Conservation (phyloP, 2,888 invertebrate species). For the Argynnis bischoffii region DNA sequence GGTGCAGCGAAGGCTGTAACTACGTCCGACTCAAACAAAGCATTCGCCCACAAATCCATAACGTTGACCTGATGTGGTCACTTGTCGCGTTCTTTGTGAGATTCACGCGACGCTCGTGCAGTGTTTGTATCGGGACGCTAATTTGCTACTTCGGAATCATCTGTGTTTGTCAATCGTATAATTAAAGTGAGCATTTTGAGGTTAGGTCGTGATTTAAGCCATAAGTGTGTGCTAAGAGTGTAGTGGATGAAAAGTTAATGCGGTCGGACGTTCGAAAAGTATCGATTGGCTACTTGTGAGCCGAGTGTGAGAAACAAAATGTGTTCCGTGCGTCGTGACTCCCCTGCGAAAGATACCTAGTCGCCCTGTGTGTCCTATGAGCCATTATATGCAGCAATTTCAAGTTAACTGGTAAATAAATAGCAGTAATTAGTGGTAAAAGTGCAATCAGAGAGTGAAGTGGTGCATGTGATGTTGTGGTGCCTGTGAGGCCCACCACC, state of each 20-base stretch:
- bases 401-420: constrained; percentile 47
- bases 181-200: constrained; percentile 73
- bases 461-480: constrained; percentile 42
- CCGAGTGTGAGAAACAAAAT: constrained; percentile 51
- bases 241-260: constrained; percentile 38
- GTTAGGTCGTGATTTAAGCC: constrained; percentile 70
- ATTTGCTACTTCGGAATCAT: constrained; percentile 65
- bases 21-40: constrained; percentile 79
- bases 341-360: constrained; percentile 42
- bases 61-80: constrained; percentile 58
- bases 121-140: constrained; percentile 63
- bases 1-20: constrained; percentile 75
- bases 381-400: constrained; percentile 45
- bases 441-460: constrained; percentile 43
- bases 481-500: constrained; percentile 38
- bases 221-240: constrained; percentile 46
- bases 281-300: constrained; percentile 42
- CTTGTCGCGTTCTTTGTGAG: constrained; percentile 65
- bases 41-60: constrained; percentile 74
- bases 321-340: constrained; percentile 51
- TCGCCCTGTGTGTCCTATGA: constrained; percentile 29
- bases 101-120: constrained; percentile 56
- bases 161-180: constrained; percentile 67
- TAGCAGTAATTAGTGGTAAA: constrained; percentile 43
- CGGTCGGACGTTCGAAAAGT: constrained; percentile 26